Conservation (phyloP, 2,888 invertebrate species). For the Tethea ocularis region DNA sequence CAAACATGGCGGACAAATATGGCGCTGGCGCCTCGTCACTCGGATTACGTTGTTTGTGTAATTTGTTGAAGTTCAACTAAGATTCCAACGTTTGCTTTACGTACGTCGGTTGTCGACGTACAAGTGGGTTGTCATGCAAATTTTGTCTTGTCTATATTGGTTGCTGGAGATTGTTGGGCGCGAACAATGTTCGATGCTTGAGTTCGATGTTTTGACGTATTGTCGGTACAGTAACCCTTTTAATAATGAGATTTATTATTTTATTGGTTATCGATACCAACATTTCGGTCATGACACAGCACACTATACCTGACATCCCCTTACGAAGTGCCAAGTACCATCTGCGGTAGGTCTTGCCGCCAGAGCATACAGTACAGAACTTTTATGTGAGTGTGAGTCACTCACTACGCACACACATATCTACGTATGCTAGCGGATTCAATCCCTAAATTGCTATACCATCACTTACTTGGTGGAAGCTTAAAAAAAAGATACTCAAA, state of each 20-base stretch:
- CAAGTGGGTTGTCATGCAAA: conserved; percentile 56
- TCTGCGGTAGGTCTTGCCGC: too few relatives aligned
- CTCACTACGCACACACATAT: too few relatives aligned
- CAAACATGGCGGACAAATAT: conserved; percentile 52
- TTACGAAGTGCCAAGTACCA: too few relatives aligned
- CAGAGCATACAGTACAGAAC: too few relatives aligned
- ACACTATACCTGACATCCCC: too few relatives aligned
- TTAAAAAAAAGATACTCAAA: background rate
- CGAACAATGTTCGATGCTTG: conserved; percentile 16
- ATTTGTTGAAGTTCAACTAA: conserved; percentile 63
- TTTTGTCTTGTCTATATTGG: conserved; percentile 38
- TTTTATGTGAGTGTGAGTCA: too few relatives aligned
- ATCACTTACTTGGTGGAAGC: background rate
- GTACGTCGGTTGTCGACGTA: conserved; percentile 31
- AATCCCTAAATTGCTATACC: too few relatives aligned
- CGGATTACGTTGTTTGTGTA: conserved; percentile 63
- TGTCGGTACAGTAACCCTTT: background rate
- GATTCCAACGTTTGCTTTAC: conserved; percentile 45
- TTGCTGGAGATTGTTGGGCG: conserved; percentile 30
- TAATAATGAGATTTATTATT: too few relatives aligned
- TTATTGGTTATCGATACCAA: too few relatives aligned
- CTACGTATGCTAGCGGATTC: too few relatives aligned
- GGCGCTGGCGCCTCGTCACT: conserved; percentile 45
- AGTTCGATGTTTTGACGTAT: conserved; percentile 7
- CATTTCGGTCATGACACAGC: too few relatives aligned